These are phyloP conservation scores for Heliornis fulica DNA, from an alignment of 2,113 vertebrate genomes.

Conservation along the genomic window DNA sequence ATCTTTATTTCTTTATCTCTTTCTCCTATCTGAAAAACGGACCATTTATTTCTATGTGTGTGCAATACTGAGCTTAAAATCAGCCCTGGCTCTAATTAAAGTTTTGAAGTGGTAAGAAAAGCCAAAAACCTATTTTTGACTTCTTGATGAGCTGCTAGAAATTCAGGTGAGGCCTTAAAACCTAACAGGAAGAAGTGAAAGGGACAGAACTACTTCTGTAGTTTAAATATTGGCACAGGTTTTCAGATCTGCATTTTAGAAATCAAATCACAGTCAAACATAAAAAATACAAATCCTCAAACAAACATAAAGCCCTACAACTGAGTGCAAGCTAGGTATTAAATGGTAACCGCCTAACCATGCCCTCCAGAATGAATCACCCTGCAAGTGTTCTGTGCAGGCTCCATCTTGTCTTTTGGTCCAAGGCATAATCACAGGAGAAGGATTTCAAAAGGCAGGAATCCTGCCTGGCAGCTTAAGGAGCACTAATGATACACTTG, in stretches of 20 bases:
- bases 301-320: neutral
- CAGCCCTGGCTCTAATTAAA: neutral
- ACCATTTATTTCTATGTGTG: neutral
- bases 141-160: neutral
- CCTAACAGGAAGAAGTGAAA: neutral
- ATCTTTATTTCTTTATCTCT: neutral
- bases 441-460: constrained; percentile 45
- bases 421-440: constrained; percentile 23
- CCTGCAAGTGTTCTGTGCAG: neutral
- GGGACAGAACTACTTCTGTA: neutral
- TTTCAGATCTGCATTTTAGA: neutral
- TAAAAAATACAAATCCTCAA: neutral
- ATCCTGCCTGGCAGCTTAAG: constrained; percentile 28
- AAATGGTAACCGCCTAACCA: neutral
- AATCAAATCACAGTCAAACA: neutral
- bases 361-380: constrained; percentile 37
- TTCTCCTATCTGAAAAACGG: neutral
- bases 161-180: neutral
- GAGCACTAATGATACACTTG: constrained; percentile 20
- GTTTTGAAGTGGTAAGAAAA: neutral
- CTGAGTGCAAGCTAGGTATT: neutral
- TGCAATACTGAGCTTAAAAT: neutral
- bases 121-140: neutral
- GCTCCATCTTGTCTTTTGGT: constrained; percentile 36
- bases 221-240: neutral